phyloP scores from a whole-genome alignment of 2,888 invertebrate genomes.

The Tachystola acroxantha region DNA sequence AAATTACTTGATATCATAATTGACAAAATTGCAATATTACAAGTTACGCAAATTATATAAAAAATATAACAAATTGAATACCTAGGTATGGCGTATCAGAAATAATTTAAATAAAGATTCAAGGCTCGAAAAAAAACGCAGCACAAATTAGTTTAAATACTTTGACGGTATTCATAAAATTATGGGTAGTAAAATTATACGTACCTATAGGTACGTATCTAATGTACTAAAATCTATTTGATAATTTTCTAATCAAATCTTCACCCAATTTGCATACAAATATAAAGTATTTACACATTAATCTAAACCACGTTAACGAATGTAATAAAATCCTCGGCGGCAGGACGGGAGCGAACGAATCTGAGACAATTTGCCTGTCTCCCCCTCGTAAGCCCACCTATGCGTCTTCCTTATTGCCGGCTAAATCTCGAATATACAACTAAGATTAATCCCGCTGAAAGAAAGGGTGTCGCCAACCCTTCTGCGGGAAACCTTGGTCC shows the following conservation, averaged over 20 bases:
- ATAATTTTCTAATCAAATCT: conserved; percentile 28
- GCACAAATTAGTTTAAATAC: too few species aligned
- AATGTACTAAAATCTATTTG: too few species aligned
- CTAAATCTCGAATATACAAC: conserved; percentile 77
- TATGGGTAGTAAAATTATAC: too few species aligned
- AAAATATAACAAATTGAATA: too few species aligned
- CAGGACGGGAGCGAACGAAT: conserved; percentile 48
- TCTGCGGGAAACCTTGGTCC: conserved; percentile 24
- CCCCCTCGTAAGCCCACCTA: conserved; percentile 72
- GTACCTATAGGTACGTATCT: too few species aligned
- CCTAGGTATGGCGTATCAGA: too few species aligned
- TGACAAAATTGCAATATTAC: too few species aligned
- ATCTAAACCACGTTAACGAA: conserved; percentile 73
- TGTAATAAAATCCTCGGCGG: conserved; percentile 67
- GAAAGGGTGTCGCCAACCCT: conserved; percentile 69
- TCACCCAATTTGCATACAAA: conserved; percentile 54
- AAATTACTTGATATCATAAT: too few species aligned
- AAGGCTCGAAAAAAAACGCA: too few species aligned
- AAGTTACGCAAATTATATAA: too few species aligned
- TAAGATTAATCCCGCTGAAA: conserved; percentile 74
- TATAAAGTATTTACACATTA: conserved; percentile 60
- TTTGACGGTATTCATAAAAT: too few species aligned
- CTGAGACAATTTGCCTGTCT: conserved; percentile 73
- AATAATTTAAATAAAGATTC: too few species aligned
- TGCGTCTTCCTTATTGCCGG: conserved; percentile 75